These are phyloP conservation scores for Nasua narica DNA, from an alignment of 2,797 vertebrate genomes.

Conservation along the genomic window DNA sequence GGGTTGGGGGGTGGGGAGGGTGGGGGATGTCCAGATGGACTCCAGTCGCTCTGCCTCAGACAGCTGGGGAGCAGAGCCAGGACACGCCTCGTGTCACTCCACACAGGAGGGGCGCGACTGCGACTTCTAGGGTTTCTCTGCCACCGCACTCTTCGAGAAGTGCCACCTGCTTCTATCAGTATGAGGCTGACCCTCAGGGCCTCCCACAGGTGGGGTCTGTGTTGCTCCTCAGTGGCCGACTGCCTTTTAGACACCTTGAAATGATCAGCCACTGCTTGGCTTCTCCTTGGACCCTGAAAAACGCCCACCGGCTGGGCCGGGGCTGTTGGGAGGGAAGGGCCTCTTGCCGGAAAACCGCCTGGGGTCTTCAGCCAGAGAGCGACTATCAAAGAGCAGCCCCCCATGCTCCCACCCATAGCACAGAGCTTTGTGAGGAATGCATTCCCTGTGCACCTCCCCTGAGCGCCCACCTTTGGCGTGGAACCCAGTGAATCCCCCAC, in stretches of 20 bases:
- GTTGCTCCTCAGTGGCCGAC: neutral
- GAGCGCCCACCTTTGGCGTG: neutral
- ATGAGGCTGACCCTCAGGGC: slow-evolving; percentile 13
- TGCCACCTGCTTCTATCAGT: slow-evolving; percentile 52
- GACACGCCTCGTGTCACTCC: neutral
- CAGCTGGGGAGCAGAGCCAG: slow-evolving; percentile 71
- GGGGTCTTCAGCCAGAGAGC: neutral
- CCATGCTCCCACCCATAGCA: neutral
- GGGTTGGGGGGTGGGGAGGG: neutral
- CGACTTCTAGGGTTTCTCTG: slow-evolving; percentile 68
- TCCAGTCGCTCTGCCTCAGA: slow-evolving; percentile 57
- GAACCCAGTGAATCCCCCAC: neutral
- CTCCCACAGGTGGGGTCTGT: neutral
- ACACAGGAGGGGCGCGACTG: slow-evolving; percentile 36
- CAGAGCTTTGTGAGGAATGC: neutral
- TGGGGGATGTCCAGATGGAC: slow-evolving; percentile 68
- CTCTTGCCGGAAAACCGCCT: neutral
- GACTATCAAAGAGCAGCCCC: neutral
- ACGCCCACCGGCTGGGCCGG: neutral
- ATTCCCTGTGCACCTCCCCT: neutral
- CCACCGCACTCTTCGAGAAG: slow-evolving; percentile 7
- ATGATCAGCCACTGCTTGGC: neutral
- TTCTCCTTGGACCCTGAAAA: neutral
- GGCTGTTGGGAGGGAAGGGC: slow-evolving; percentile 34
- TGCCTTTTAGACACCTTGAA: neutral